Base-by-base conservation (phyloP, 2,888 invertebrate genomes). In the Pyrocoelia pectoralis region DNA sequence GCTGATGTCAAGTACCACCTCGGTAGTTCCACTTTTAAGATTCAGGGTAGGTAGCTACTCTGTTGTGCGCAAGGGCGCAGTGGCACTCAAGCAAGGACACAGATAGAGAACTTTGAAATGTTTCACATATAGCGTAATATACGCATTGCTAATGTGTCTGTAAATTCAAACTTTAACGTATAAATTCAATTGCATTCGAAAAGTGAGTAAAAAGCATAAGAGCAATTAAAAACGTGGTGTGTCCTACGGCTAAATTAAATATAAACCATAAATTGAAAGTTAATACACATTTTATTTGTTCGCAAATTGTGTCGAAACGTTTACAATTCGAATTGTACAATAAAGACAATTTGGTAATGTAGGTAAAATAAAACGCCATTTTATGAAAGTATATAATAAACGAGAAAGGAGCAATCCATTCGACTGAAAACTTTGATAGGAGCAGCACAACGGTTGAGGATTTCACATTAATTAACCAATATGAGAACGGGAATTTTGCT, bases 381-480 rank as follows among this genome's bases (percentile, higher is more conserved):
- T 61, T 56, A 17, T 29, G 56, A 52, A 28, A 33, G 56, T 3
- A 24, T 53, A 54, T 56, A 61, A 61, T 61, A 56, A 61, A 56
- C 52, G 61, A 53, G 56, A 61, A 61, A 53, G 51, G 56, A 56
- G 61, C 38, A 53, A 56, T 56, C 52, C 38, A 46, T 61, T 56
- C 52, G 48, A 46, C 28, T 56, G 61, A 56, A 61, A 56, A 61
- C 56, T 61, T 56, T 52, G 56, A 61, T 61, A 56, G 61, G 52
- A 43, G 38, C n/a, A 38, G 12, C 13, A 51, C 48, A 46, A 40
- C 52, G 46, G 53, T 51, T 51, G 46, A 61, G 61, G 52, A 61
- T 61, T 61, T 61, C 61, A 56, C 61, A 61, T 61, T 61, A 61
- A 61, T 61, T 61, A 61, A 61, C 61, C 61, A 61, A 56, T 56